phyloP scores from a whole-genome alignment of 2,797 vertebrate genomes.

The Cheirogaleus major region DNA sequence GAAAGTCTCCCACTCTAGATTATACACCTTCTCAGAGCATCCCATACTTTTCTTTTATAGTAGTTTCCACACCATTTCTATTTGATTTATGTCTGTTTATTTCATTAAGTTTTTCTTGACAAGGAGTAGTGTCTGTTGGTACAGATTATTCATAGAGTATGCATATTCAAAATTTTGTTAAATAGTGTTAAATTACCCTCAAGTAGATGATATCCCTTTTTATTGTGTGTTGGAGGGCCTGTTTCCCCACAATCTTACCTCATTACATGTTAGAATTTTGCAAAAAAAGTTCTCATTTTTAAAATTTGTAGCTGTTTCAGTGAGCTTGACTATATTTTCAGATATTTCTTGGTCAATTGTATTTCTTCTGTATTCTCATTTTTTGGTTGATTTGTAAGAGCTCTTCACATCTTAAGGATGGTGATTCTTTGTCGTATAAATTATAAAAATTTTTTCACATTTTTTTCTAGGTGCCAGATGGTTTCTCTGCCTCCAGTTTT shows the following conservation, averaged over 20 bases:
- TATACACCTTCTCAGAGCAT: neutral
- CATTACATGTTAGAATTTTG: neutral
- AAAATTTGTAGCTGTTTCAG: neutral
- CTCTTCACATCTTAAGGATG: neutral
- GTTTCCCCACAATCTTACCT: neutral
- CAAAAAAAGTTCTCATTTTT: conserved; percentile 8
- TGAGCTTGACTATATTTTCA: neutral
- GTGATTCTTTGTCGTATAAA: neutral
- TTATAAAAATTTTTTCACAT: conserved; percentile 11
- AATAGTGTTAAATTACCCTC: neutral
- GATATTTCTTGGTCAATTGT: neutral
- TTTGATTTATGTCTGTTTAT: neutral
- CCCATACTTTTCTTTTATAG: neutral
- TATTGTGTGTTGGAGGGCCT: neutral
- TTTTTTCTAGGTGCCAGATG: neutral
- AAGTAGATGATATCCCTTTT: neutral
- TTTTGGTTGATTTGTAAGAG: conserved; percentile 24
- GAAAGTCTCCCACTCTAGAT: neutral
- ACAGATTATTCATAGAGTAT: neutral
- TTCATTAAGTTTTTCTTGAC: neutral
- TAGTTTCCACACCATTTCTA: neutral
- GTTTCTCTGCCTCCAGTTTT: conserved; percentile 4
- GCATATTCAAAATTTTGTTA: neutral
- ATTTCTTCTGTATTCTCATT: conserved; percentile 5
- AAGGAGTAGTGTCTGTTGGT: neutral